Percentiles rank a stretch among this genome's conserved stretches.
Evolutionary conservation across 1,140 invertebrate species (phyloP).

Genomic region (Zaprionus davidi): DNA sequence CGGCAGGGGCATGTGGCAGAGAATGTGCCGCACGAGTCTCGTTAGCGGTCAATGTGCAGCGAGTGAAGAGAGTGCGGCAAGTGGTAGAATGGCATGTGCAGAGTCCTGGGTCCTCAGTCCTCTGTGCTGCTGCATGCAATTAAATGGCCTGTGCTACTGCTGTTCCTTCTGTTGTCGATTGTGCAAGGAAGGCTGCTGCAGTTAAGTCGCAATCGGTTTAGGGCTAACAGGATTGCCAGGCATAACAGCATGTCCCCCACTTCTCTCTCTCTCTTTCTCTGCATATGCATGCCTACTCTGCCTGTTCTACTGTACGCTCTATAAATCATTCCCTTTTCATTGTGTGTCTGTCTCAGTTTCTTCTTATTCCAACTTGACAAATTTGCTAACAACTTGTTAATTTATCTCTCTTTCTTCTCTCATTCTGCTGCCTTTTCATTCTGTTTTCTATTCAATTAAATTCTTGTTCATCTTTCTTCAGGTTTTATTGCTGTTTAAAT

Average conservation of each 20-base stretch:
- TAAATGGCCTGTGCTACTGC: not conserved
- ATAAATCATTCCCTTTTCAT: not conserved
- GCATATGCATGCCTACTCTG: no score
- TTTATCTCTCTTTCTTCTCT: not conserved
- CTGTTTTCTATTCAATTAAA: not conserved
- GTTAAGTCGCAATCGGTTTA: slow-evolving; percentile 1
- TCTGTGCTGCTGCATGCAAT: no score
- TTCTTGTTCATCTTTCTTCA: not conserved
- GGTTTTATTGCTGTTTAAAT: not conserved
- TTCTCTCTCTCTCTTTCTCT: no score
- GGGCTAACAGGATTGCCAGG: not conserved
- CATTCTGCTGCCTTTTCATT: not conserved
- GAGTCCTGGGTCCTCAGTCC: not conserved
- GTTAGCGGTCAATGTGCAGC: slow-evolving; percentile 43
- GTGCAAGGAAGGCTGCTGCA: not conserved
- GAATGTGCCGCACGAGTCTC: slow-evolving; percentile 43
- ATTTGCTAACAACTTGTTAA: slow-evolving; percentile 2
- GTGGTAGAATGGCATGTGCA: not conserved
- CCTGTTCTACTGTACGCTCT: not conserved
- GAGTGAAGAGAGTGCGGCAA: not conserved
- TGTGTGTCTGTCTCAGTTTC: not conserved
- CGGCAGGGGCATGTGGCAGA: slow-evolving; percentile 6
- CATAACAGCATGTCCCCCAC: no score
- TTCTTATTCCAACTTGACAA: not conserved
- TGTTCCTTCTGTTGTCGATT: not conserved